Conservation (phyloP, 1,140 invertebrate genomes). For the Halyomorpha halys region DNA sequence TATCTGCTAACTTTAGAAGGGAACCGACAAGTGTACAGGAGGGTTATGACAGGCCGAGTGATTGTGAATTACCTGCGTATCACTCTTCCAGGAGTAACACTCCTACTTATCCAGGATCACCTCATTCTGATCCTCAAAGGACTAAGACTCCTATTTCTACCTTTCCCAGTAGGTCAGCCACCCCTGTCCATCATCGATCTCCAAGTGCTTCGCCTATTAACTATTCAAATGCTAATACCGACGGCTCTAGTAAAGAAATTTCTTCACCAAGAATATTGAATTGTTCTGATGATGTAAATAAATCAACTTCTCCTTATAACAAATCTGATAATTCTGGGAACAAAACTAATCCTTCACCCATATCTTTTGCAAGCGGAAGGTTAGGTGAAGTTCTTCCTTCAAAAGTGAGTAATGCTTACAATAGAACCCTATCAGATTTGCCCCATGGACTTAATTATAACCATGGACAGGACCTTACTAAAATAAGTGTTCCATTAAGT, state of each 20-base stretch:
- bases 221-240: slow-evolving; percentile 21
- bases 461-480: slow-evolving; percentile 21
- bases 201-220: slow-evolving; percentile 20
- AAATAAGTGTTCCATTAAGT: slow-evolving; percentile 26
- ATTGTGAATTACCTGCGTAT: slow-evolving; percentile 7
- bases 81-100: slow-evolving; percentile 14
- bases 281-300: neutral
- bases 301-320: slow-evolving; percentile 20
- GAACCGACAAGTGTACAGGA: neutral
- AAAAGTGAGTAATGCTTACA: slow-evolving; percentile 28
- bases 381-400: slow-evolving; percentile 26
- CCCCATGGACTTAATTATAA: slow-evolving; percentile 25
- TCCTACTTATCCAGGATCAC: slow-evolving; percentile 7
- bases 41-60: neutral
- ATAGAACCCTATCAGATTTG: slow-evolving; percentile 26
- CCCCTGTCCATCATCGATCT: slow-evolving; percentile 14
- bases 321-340: slow-evolving; percentile 21
- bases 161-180: slow-evolving; percentile 1
- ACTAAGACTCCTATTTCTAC: slow-evolving; percentile 13
- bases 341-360: slow-evolving; percentile 26
- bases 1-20: slow-evolving; percentile 21
- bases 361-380: slow-evolving; percentile 24
- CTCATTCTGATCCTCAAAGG: slow-evolving; percentile 15
- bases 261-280: neutral
- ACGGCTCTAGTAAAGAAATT: slow-evolving; percentile 2